Evolutionary conservation across 2,113 vertebrate species (phyloP), one percentile per base, ranked within the genome.

Genomic region (Poicephalus meyeri): DNA sequence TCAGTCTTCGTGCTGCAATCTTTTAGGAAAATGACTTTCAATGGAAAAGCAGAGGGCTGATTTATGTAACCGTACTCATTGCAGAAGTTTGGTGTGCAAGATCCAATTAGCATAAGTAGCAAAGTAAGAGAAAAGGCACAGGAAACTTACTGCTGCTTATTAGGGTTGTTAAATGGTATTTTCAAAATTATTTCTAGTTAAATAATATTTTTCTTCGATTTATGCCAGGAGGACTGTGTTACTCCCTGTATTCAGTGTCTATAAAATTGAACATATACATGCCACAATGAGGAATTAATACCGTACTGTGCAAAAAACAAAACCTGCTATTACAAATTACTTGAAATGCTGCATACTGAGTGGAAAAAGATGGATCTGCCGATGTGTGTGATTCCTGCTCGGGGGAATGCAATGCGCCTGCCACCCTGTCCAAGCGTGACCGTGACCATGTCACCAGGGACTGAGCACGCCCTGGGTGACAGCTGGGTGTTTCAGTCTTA

Each of bases 11-110:
- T 94, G 13, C 61, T 68, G 46, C 79, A 86, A 73, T 80, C 74
- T 91, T 14, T 2, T 63, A 50, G 72, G 55, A 74, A 96, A 89
- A 85, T 93, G 33, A 65, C 91, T 80, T 28, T 91, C 74, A 65
- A 26, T 77, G 55, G 76, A 94, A 95, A 78, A 94, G 74, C 58
- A 77, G 84, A 72, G 61, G 74, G 52, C 61, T 94, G 91, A 81
- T 97, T 89, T 95, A 65, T 6, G 6, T 92, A 39, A 82, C 52
- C 82, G 80, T 56, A 42, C 77, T 77, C 86, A 49, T 71, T 91
- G 64, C 73, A 74, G 86, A 88, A 77, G 94, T 95, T 97, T 64
- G 88, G 41, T 66, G 93, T 94, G 20, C 90, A 41, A 84, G 76
- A 93, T 94, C 63, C 65, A 92, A 29, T 86, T 87, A 84, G 50